These are phyloP conservation scores for Leistus spinibarbis DNA, from an alignment of 2,888 invertebrate species.

Conservation along the genomic window DNA sequence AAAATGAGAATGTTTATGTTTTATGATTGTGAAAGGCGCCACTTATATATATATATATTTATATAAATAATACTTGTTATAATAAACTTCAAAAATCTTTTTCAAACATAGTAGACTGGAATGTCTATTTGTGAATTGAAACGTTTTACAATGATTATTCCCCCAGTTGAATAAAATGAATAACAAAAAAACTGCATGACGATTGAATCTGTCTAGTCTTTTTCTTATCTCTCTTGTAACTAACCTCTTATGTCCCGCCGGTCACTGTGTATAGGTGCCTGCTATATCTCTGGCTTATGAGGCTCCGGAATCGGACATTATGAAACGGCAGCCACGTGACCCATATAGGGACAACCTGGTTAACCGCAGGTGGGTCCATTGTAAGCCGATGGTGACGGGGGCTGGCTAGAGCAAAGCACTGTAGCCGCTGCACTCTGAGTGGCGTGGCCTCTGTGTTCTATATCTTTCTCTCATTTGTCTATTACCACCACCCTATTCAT, in stretches of 20 bases:
- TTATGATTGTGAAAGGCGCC: too few species aligned
- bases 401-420: conserved; percentile 29
- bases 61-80: too few species aligned
- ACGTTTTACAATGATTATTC: too few species aligned
- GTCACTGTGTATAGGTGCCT: conserved; percentile 61
- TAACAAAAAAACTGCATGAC: background rate
- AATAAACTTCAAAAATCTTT: too few species aligned
- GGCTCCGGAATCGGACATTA: conserved; percentile 98
- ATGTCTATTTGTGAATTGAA: too few species aligned
- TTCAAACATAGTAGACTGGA: too few species aligned
- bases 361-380: conserved; percentile 88
- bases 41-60: too few species aligned
- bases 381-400: conserved; percentile 32
- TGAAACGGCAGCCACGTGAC: conserved; percentile 98
- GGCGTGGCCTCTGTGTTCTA: conserved; percentile 10
- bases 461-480: background rate
- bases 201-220: background rate
- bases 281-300: conserved; percentile 92
- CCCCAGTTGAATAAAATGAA: background rate
- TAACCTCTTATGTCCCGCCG: conserved; percentile 37
- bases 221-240: conserved; percentile 28
- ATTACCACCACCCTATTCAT: background rate
- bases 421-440: conserved; percentile 37
- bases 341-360: conserved; percentile 98
- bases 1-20: too few species aligned